These are phyloP conservation scores for Lordiphosa mommai DNA, from an alignment of 1,140 invertebrate genomes.

Conservation along the genomic window DNA sequence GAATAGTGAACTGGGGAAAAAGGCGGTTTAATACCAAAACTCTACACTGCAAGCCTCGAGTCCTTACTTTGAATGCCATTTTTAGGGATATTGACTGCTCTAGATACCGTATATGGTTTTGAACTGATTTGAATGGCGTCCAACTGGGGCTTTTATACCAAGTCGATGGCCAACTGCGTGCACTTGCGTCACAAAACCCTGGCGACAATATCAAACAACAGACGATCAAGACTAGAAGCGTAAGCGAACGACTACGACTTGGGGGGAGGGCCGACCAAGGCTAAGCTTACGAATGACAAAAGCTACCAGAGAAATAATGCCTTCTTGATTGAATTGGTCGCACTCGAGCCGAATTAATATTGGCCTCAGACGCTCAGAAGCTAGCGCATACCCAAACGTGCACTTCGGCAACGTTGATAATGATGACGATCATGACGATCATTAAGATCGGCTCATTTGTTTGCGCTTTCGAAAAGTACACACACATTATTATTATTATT, in stretches of 20 bases:
- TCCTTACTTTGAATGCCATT: conserved; percentile 79
- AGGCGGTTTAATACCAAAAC: conserved; percentile 6
- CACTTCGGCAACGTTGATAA: conserved; percentile 18
- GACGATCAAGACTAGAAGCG: conserved; percentile 66
- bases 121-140: conserved; percentile 73
- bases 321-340: conserved; percentile 70
- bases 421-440: too few species aligned
- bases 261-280: conserved; percentile 22
- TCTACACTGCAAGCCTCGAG: not conserved
- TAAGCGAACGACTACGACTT: not conserved
- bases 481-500: conserved; percentile 30
- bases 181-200: conserved; percentile 64
- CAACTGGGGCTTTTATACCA: conserved; percentile 72
- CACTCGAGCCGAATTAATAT: conserved; percentile 69
- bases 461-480: conserved; percentile 64
- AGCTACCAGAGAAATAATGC: conserved; percentile 54
- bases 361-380: conserved; percentile 65
- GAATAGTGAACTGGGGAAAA: conserved; percentile 62
- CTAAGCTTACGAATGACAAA: conserved; percentile 62
- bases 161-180: conserved; percentile 50
- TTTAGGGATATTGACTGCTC: conserved; percentile 57
- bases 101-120: conserved; percentile 76
- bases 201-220: conserved; percentile 62
- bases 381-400: conserved; percentile 57
- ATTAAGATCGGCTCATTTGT: conserved; percentile 50